These are phyloP conservation scores for Vanessa atalanta DNA, from an alignment of 1,140 invertebrate species.

Conservation along the genomic window DNA sequence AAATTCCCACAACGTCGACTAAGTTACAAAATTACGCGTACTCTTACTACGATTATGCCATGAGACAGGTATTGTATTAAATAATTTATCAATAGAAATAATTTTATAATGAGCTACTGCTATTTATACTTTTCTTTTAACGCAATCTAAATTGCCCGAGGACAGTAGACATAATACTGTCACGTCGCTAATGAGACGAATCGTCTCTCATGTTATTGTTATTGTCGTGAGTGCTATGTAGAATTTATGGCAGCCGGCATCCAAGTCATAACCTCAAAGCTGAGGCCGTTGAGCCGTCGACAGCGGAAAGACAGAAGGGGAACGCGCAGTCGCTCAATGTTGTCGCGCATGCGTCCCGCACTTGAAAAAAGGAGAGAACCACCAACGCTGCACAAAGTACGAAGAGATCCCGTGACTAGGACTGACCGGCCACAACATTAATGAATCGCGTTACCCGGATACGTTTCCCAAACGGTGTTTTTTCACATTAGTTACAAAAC, in stretches of 20 bases:
- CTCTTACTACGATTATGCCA: no score
- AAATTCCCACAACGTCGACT: no score
- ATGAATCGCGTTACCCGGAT: slow-evolving; percentile 48
- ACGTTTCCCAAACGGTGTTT: slow-evolving; percentile 38
- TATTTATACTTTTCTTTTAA: neutral
- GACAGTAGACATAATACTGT: slow-evolving; percentile 8
- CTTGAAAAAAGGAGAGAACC: slow-evolving; percentile 33
- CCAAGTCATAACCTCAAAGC: slow-evolving; percentile 75
- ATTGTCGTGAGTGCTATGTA: slow-evolving; percentile 37
- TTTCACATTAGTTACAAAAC: slow-evolving; percentile 46
- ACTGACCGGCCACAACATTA: slow-evolving; percentile 55
- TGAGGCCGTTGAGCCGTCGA: slow-evolving; percentile 48
- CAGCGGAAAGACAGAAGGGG: slow-evolving; percentile 52
- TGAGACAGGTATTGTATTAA: no score
- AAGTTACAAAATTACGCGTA: no score
- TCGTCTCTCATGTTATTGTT: slow-evolving; percentile 35
- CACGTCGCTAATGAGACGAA: slow-evolving; percentile 35
- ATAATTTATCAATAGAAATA: neutral
- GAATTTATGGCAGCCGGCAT: slow-evolving; percentile 57
- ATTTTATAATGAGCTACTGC: neutral
- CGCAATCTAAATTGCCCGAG: neutral
- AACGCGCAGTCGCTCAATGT: slow-evolving; percentile 76
- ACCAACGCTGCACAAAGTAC: slow-evolving; percentile 66
- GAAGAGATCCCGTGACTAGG: slow-evolving; percentile 52
- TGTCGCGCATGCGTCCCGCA: slow-evolving; percentile 67